Evolutionary conservation across 2,113 vertebrate genomes (phyloP).

Genomic region (Zapus hudsonius): DNA sequence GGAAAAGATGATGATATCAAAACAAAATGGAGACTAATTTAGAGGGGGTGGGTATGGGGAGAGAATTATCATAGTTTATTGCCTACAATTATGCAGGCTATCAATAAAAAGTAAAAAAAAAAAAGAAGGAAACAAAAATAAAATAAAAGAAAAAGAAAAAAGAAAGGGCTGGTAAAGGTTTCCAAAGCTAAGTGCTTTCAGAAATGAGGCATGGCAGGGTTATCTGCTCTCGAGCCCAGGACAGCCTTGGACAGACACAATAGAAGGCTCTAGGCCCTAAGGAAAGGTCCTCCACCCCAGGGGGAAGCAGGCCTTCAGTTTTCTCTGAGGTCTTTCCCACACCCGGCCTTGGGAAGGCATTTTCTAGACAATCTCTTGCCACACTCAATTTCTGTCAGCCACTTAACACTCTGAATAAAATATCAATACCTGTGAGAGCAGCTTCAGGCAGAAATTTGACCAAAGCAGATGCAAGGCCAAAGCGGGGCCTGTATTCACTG

Average conservation of each 20-base stretch:
- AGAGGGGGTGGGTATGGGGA: too few species aligned
- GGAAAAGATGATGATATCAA: too few species aligned
- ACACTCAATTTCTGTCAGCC: slow-evolving; percentile 16
- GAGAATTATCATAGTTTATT: too few species aligned
- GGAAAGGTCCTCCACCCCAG: not conserved
- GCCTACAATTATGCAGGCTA: too few species aligned
- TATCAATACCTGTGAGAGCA: not conserved
- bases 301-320: not conserved
- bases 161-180: not conserved
- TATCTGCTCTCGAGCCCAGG: not conserved
- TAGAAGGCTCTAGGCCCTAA: too few species aligned
- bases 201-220: rapidly evolving
- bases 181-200: not conserved
- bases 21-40: too few species aligned
- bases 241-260: not conserved
- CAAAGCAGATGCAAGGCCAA: not conserved
- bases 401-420: slow-evolving; percentile 62
- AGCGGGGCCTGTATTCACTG: not conserved
- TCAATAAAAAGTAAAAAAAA: too few species aligned
- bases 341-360: not conserved
- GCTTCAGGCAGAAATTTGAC: not conserved
- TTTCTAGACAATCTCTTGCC: slow-evolving; percentile 9
- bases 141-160: not conserved
- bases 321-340: not conserved
- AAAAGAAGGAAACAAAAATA: not conserved